Evolutionary conservation across 2,113 vertebrate species (phyloP).

Genomic region (Sylvietta virens): DNA sequence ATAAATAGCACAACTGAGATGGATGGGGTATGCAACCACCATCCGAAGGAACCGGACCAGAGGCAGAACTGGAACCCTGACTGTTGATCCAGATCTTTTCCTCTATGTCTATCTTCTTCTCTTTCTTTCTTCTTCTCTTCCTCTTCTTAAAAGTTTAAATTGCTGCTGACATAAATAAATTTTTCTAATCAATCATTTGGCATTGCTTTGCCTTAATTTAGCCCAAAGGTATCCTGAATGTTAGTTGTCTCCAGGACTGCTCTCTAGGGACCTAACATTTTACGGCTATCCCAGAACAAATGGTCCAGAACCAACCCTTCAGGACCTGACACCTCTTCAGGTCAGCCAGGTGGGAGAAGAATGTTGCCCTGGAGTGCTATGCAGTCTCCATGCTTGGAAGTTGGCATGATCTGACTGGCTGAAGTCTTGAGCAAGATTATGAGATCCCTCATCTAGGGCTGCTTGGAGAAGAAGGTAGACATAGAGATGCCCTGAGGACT

Average conservation of each 20-base stretch:
- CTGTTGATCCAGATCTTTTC: background rate
- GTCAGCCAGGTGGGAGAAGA: background rate
- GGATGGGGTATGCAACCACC: background rate
- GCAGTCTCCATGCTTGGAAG: background rate
- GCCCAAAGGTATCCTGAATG: background rate
- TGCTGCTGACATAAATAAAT: background rate
- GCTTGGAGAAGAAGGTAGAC: background rate
- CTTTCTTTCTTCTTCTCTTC: background rate
- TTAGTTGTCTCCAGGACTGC: background rate
- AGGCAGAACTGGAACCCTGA: background rate
- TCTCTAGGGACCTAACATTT: background rate
- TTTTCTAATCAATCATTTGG: background rate
- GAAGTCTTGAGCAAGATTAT: background rate
- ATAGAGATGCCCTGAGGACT: background rate
- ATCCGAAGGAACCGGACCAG: accelerated
- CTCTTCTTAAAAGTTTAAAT: background rate
- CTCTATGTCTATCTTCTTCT: background rate
- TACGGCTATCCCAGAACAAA: background rate
- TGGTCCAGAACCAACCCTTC: background rate
- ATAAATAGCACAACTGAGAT: background rate
- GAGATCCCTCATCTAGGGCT: background rate
- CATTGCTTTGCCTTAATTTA: background rate
- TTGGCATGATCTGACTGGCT: background rate
- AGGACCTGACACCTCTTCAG: background rate
- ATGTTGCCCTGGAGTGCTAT: background rate